Percentiles rank a stretch among this genome's conserved stretches.
These are phyloP conservation scores for Brenthis hecate DNA, from an alignment of 2,888 invertebrate species.

Conservation along the genomic window DNA sequence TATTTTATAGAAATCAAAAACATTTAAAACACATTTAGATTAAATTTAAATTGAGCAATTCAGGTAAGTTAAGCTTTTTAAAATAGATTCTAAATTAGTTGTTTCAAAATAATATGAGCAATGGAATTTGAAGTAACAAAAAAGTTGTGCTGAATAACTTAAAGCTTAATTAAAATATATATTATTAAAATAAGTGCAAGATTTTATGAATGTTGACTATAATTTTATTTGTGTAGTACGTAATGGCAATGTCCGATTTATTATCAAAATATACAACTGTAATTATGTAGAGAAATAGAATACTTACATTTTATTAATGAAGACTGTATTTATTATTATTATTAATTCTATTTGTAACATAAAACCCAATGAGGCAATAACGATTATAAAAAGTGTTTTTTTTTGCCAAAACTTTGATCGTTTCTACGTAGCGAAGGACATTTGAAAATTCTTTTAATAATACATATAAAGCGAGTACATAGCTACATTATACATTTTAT, in stretches of 20 bases:
- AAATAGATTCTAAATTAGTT: conserved; percentile 7
- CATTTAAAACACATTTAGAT: conserved; percentile 15
- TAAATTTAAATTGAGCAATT: conserved; percentile 18
- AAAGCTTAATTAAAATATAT: conserved; percentile 9
- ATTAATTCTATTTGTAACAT: too few relatives aligned
- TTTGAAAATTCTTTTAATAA: too few relatives aligned
- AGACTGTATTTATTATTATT: too few relatives aligned
- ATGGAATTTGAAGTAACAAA: background rate
- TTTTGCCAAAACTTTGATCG: too few relatives aligned
- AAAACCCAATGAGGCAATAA: too few relatives aligned
- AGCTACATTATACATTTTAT: too few relatives aligned
- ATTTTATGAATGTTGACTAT: conserved; percentile 5
- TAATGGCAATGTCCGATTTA: conserved; percentile 18
- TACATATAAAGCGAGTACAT: too few relatives aligned
- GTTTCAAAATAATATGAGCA: conserved; percentile 12
- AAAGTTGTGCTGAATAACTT: too few relatives aligned
- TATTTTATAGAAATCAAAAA: conserved; percentile 16
- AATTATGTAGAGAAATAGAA: too few relatives aligned
- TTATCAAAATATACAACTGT: background rate
- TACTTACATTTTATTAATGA: too few relatives aligned
- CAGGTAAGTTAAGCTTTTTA: conserved; percentile 8
- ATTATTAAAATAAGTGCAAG: conserved; percentile 3
- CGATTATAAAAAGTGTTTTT: too few relatives aligned
- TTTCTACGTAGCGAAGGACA: too few relatives aligned
- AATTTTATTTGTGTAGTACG: conserved; percentile 3